These are phyloP conservation scores for Ctenodactylus gundi DNA, from an alignment of 2,113 vertebrate genomes.

Conservation along the genomic window DNA sequence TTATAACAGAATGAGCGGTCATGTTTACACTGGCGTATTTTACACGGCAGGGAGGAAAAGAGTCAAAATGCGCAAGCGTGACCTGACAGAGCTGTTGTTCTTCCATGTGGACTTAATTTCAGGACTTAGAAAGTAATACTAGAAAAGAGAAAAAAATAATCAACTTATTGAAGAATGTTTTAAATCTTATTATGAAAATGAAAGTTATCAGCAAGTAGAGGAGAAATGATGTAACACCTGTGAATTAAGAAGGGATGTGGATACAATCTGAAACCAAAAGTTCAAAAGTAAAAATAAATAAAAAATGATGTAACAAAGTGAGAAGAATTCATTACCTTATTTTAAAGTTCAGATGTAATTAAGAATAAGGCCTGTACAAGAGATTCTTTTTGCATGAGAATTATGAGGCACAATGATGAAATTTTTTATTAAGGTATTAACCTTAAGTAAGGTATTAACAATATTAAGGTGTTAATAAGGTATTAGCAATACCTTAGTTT, in stretches of 20 bases:
- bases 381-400: not conserved
- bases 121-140: constrained; percentile 22
- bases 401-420: not conserved
- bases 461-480: too few relatives aligned
- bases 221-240: constrained; percentile 41
- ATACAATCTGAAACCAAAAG: constrained; percentile 41
- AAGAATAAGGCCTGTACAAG: not conserved
- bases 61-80: constrained; percentile 10
- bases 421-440: too few relatives aligned
- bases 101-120: not conserved
- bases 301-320: not conserved
- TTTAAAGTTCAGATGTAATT: constrained; percentile 20
- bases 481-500: too few relatives aligned
- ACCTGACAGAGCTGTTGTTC: not conserved
- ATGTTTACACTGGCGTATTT: not conserved
- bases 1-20: not conserved
- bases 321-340: constrained; percentile 4
- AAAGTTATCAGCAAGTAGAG: constrained; percentile 48
- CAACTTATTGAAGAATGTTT: constrained; percentile 21
- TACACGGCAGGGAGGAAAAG: not conserved
- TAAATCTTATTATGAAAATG: constrained; percentile 44
- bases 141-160: constrained; percentile 41
- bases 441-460: too few relatives aligned
- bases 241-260: constrained; percentile 25
- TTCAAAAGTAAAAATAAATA: not conserved